These are phyloP conservation scores for Austrolebias charrua DNA, from an alignment of 2,797 vertebrate species.

Conservation along the genomic window DNA sequence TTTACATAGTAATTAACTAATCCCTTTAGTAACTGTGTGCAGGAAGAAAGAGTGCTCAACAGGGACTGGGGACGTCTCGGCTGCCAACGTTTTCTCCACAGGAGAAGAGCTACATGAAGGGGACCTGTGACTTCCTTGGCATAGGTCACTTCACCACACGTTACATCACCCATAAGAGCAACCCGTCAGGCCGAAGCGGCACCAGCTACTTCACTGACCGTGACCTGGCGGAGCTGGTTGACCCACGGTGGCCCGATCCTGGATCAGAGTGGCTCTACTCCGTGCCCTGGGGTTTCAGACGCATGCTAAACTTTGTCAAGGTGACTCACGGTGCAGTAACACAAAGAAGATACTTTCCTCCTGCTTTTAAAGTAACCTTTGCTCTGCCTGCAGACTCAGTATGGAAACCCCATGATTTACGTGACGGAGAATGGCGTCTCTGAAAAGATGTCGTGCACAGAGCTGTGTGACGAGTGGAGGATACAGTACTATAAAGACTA, in stretches of 20 bases:
- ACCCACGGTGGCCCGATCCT: constrained; percentile 88
- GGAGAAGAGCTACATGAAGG: constrained; percentile 92
- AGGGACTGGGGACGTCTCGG: constrained; percentile 85
- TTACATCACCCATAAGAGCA: constrained; percentile 86
- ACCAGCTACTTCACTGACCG: constrained; percentile 87
- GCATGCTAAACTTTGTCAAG: constrained; percentile 93
- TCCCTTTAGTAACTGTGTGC: neutral
- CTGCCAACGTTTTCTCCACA: constrained; percentile 88
- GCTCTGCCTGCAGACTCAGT: constrained; percentile 83
- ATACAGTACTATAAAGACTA: constrained; percentile 91
- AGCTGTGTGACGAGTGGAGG: constrained; percentile 92
- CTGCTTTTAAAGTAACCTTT: neutral
- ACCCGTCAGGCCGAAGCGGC: constrained; percentile 71
- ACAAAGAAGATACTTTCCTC: neutral
- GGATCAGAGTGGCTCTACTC: constrained; percentile 89
- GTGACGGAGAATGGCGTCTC: constrained; percentile 94
- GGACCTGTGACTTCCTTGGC: constrained; percentile 91
- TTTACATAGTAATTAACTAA: neutral
- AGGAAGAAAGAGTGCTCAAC: constrained; percentile 89
- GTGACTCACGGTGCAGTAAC: constrained; percentile 60
- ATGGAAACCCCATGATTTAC: constrained; percentile 87
- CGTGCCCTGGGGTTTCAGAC: constrained; percentile 93
- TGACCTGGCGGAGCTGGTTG: constrained; percentile 88
- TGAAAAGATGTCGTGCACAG: constrained; percentile 84
- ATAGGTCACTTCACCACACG: constrained; percentile 91